Evolutionary conservation across 1,140 invertebrate species (phyloP), one percentile per base, ranked within the genome.

Genomic region (Halictus rubicundus): DNA sequence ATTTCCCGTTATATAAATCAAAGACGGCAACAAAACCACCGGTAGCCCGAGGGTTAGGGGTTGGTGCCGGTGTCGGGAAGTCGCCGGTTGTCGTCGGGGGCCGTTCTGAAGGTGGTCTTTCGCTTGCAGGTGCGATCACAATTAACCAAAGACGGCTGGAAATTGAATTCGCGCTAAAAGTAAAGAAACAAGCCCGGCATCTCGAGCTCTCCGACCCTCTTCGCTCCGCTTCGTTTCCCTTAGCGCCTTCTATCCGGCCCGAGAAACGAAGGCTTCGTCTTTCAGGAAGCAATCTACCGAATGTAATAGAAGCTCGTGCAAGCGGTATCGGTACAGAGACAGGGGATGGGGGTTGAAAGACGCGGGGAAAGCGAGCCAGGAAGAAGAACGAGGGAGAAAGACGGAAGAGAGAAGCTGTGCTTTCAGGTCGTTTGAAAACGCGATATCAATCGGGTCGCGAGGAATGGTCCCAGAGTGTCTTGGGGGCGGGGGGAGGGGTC

Each of bases 101-200:
- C 37, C 63, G 63, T 57, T 39, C 2, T 1, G 1, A 12, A 42
- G 39, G 39, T 42, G 39, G 39, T 65, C 52, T 46, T 14, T 12
- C 9, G 54, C 21, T 19, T n/a, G 59, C 46, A 69, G 68, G 76
- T 75, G 82, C 75, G 76, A 80, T 85, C 66, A 77, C 84, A 86
- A 88, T 88, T 88, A 88, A 88, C 81, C 86, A 83, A 88, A 88
- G 83, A 81, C 87, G 82, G n/a, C 78, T 75, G 85, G 82, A 87
- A 88, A 88, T 88, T 88, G 86, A 88, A 88, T 88, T 88, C 83
- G 78, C 81, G 84, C 78, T 68, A 81, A 88, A 78, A 74, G 86
- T 84, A 84, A 87, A 86, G 84, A 85, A 75, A 85, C 78, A 70
- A 80, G 57, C 63, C 57, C 21, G 16, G 19, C 52, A 19, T 8